Evolutionary conservation across 2,888 invertebrate genomes (phyloP), one percentile per base, ranked within the genome.

Genomic region (Chymomyza amoena): DNA sequence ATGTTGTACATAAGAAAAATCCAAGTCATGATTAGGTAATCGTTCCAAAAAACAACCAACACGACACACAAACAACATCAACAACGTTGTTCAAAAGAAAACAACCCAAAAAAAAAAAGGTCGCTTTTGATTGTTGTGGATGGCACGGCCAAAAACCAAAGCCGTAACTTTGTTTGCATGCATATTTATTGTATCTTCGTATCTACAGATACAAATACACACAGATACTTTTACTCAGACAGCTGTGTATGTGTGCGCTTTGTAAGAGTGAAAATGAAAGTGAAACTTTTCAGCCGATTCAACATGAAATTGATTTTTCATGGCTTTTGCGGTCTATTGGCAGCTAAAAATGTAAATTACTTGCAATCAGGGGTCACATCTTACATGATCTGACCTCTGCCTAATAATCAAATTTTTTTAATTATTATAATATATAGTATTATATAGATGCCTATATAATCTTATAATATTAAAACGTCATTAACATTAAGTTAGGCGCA

Each of bases 11-110:
- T 15, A 57, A 64, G 69, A 70, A 77, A 78, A 80, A 73, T 32
- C 78, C 78, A 80, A 82, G 78, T 83, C 83, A 83, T 76, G 87
- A 84, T 84, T 84, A 78, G 80, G 78, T 84, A 86, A 84, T 78
- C 83, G 84, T 84, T 81, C 87, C 87, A 75, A 86, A 83, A 83
- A 78, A 57, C 73, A 75, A 86, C 82, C 81, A 78, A 76, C 84
- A 81, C 87, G 87, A 84, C 80, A 86, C 74, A 82, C 78, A 86
- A 77, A 86, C 85, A 84, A 78, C 76, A 7, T 32, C 68, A 81
- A 73, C 36, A 61, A 4, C 16, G 25, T 20, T 20, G n/a, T n/a
- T 16, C 63, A 25, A 63, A 63, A 63, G 51, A 64, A 15, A 28
- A 13, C 39, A 5, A 45, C 10, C 25, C 3, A 25, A 25, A 25